Conservation (phyloP, 2,797 vertebrate genomes). For the Eospalax fontanierii region DNA sequence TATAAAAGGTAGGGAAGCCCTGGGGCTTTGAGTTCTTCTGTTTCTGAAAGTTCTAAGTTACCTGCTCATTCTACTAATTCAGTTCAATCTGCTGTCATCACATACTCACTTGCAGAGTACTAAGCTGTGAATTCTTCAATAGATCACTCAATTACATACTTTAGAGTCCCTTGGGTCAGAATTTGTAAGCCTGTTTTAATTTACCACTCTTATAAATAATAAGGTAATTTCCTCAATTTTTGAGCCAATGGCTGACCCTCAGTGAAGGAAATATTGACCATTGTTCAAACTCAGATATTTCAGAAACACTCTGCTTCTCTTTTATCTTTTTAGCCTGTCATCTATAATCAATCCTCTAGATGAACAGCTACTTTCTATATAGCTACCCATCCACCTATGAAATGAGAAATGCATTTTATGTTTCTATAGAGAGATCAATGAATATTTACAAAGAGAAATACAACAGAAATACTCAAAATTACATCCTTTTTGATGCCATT, state of each 20-base stretch:
- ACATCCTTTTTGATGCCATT: too few species aligned
- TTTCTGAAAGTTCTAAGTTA: conserved; percentile 13
- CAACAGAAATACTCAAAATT: background rate
- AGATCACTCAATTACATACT: background rate
- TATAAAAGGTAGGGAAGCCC: background rate
- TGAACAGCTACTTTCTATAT: too few species aligned
- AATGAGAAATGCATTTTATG: background rate
- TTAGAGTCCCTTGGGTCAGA: background rate
- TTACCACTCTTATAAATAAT: background rate
- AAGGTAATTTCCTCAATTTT: background rate
- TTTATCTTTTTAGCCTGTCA: background rate
- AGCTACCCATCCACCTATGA: background rate
- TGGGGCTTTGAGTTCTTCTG: background rate
- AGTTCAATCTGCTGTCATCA: conserved; percentile 18
- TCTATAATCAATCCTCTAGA: too few species aligned
- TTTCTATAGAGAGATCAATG: background rate
- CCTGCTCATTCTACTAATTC: background rate
- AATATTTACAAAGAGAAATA: background rate
- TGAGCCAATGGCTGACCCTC: background rate
- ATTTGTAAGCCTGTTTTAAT: background rate
- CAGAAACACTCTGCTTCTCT: background rate
- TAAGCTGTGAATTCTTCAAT: background rate
- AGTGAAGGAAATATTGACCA: background rate
- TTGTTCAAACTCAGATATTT: background rate
- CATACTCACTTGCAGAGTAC: conserved; percentile 6